A percentile compares a stretch with the other conserved stretches of the same genome.
These are phyloP conservation scores for Dicerorhinus sumatrensis DNA, from an alignment of 2,113 vertebrate species.

Conservation along the genomic window DNA sequence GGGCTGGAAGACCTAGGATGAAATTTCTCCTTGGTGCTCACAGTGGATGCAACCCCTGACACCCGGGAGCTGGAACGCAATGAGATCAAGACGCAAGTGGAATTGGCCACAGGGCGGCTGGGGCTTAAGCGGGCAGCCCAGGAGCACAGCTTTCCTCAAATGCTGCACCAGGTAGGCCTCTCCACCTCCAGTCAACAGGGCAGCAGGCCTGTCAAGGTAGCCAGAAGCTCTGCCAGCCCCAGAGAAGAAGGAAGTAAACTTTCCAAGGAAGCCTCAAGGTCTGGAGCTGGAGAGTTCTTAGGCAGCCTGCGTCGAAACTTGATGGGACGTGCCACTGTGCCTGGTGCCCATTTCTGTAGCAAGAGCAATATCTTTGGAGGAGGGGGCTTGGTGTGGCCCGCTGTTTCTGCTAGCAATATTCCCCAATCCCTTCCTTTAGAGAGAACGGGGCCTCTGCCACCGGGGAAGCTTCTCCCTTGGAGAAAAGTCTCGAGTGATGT, in stretches of 20 bases:
- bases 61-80: constrained; percentile 91
- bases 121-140: constrained; percentile 71
- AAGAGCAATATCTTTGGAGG: constrained; percentile 51
- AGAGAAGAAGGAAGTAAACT: constrained; percentile 33
- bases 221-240: constrained; percentile 9
- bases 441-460: constrained; percentile 92
- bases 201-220: neutral
- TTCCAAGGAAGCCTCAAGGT: constrained; percentile 9
- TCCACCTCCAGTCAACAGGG: neutral
- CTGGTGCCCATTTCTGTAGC: neutral
- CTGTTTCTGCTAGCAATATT: constrained; percentile 42
- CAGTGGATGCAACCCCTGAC: constrained; percentile 93
- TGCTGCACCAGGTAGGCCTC: constrained; percentile 86
- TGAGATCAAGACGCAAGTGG: constrained; percentile 94
- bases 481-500: constrained; percentile 92
- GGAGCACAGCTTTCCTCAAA: constrained; percentile 89
- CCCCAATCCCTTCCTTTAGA: constrained; percentile 84
- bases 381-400: constrained; percentile 40
- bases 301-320: neutral
- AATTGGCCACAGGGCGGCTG: constrained; percentile 91
- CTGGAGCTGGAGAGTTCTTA: neutral
- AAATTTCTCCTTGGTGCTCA: constrained; percentile 34
- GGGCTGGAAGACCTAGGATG: neutral
- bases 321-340: neutral
- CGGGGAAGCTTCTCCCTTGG: constrained; percentile 95